These are phyloP conservation scores for Aurelia sp. DNA, from an alignment of 30 jellyfish, hydroid and myxozoan species.

Conservation along the genomic window DNA sequence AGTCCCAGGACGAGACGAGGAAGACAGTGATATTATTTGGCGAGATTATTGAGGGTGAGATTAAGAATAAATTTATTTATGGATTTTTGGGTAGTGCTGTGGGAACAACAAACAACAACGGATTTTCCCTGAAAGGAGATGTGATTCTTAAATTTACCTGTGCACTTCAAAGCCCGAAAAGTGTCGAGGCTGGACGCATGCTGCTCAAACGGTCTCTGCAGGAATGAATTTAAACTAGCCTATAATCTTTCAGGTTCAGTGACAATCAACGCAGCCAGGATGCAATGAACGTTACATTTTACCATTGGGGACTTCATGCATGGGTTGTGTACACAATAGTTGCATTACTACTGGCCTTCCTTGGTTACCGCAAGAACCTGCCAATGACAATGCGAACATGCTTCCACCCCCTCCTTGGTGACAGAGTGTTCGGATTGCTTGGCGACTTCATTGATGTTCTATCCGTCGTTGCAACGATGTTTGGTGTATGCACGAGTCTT, in stretches of 20 bases:
- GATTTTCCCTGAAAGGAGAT: no score
- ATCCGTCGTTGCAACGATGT: slow-evolving; percentile 94
- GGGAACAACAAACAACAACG: no score
- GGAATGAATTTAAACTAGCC: no score
- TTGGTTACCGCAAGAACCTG: slow-evolving; percentile 84
- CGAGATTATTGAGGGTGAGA: no score
- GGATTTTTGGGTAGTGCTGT: no score
- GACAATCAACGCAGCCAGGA: slow-evolving; percentile 93
- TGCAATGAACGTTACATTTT: slow-evolving; percentile 86
- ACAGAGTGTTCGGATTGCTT: slow-evolving; percentile 76
- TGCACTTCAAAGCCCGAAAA: no score
- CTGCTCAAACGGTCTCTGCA: no score
- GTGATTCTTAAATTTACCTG: no score
- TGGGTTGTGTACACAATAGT: slow-evolving; percentile 87
- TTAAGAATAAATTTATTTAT: no score
- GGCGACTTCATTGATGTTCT: slow-evolving; percentile 89
- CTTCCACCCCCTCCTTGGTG: slow-evolving; percentile 94
- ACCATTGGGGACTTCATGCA: slow-evolving; percentile 98
- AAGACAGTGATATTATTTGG: no score
- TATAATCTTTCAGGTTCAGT: slow-evolving; percentile 37
- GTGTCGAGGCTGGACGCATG: no score
- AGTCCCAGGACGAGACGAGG: no score
- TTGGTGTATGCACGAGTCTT: slow-evolving; percentile 97
- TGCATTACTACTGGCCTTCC: slow-evolving; percentile 84
- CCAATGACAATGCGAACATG: slow-evolving; percentile 98